Evolutionary conservation across 2,113 vertebrate species (phyloP).

Genomic region (Salminus brasiliensis): DNA sequence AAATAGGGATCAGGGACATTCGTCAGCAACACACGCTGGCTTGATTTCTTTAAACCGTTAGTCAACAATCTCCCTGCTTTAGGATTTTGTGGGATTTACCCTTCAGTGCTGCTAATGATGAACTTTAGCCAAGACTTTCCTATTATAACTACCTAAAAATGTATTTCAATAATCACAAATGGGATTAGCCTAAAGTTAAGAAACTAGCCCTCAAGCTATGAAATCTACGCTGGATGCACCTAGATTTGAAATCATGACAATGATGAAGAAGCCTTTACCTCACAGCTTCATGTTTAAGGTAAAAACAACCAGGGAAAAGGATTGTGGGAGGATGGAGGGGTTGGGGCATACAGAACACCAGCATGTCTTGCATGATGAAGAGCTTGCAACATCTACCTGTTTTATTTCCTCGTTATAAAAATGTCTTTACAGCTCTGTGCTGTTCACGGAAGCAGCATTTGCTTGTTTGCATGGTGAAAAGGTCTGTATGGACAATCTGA

Average conservation of each 20-base stretch:
- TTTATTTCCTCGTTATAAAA: background rate
- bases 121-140: background rate
- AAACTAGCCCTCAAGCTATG: background rate
- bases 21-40: background rate
- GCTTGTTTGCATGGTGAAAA: background rate
- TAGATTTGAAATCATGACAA: background rate
- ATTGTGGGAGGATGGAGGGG: background rate
- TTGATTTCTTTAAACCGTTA: background rate
- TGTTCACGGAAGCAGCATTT: background rate
- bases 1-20: background rate
- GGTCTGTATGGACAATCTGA: background rate
- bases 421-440: background rate
- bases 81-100: background rate
- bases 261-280: background rate
- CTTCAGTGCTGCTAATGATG: background rate
- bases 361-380: constrained; percentile 5
- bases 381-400: background rate
- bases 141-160: background rate
- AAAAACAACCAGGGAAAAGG: background rate
- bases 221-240: background rate
- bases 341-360: too few species aligned
- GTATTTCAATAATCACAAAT: background rate
- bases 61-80: background rate
- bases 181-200: background rate
- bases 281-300: background rate